Base-by-base conservation (phyloP, 2,113 vertebrate genomes). In the Kryptolebias marmoratus region DNA sequence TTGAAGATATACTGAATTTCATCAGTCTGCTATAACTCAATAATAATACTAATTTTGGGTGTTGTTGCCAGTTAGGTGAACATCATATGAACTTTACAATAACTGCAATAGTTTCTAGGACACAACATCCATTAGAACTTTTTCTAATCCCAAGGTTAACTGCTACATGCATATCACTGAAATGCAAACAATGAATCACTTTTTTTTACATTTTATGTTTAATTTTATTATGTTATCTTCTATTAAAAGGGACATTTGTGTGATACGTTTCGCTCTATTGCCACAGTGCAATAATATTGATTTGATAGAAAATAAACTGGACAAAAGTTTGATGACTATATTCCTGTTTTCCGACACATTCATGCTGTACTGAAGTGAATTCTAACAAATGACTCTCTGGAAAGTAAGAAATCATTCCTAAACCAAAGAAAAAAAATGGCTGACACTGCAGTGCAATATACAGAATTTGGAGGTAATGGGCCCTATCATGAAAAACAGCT, bases 391-490 rank as follows among this genome's bases (percentile, higher is more conserved):
- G 27, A 77, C 50, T 78, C 77, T 66, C 53, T 0, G 18, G 54
- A 66, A 78, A 39, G 55, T 68, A 78, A 79, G 54, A 80, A 81
- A 81, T 89, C 56, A 57, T 67, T 79, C 55, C 47, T 32, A 81
- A 58, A 68, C 18, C n/a, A 10, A 64, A 62, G 54, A 71, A 45
- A 28, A 65, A 64, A 76, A 71, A 68, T 44, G 36, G 31, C 63
- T 39, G 42, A 44, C 6, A 13, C 50, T 28, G 52, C 36, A 67
- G n/a, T 65, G 22, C 10, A 60, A 45, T 55, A 56, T 68, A 67
- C 12, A 50, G 69, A 76, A 73, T 58, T 27, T 68, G 47, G 49
- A 80, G 68, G 64, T 77, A 80, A 84, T 80, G 71, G 44, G 13
- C 83, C 30, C 44, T 71, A 78, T 73, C 73, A 75, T 22, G 4